A percentile compares a stretch with the other conserved stretches of the same genome.
Evolutionary conservation across 1,140 invertebrate genomes (phyloP).

Genomic region (Nasonia longicornis): DNA sequence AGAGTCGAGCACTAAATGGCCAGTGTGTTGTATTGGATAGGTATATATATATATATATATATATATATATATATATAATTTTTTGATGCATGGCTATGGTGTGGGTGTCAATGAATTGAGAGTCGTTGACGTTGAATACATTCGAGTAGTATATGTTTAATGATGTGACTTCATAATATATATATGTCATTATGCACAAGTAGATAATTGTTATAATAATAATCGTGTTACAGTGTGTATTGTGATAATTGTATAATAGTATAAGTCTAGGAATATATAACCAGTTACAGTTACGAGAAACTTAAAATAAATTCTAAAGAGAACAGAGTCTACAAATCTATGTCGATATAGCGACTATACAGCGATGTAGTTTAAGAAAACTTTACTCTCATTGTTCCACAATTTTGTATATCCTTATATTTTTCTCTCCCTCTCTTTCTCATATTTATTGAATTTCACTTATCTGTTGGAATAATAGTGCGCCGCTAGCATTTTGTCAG

Average conservation of each 20-base stretch:
- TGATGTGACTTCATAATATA: slow-evolving; percentile 69
- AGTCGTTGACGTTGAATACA: slow-evolving; percentile 65
- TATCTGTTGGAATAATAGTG: slow-evolving; percentile 12
- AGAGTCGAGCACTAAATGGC: background rate
- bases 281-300: slow-evolving; percentile 57
- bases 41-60: slow-evolving; percentile 51
- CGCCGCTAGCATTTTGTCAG: slow-evolving; percentile 18
- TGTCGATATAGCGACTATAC: slow-evolving; percentile 64
- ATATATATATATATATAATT: slow-evolving; percentile 49
- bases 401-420: slow-evolving; percentile 10
- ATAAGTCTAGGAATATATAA: slow-evolving; percentile 57
- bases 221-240: slow-evolving; percentile 69
- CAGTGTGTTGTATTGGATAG: slow-evolving; percentile 43
- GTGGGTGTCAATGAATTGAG: slow-evolving; percentile 68
- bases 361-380: slow-evolving; percentile 53
- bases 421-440: slow-evolving; percentile 44
- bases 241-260: slow-evolving; percentile 64
- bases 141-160: slow-evolving; percentile 69
- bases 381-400: slow-evolving; percentile 29
- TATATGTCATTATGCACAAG: slow-evolving; percentile 69
- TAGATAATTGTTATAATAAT: slow-evolving; percentile 70
- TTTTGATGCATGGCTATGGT: slow-evolving; percentile 56
- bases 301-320: slow-evolving; percentile 60
- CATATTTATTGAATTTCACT: slow-evolving; percentile 7
- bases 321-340: slow-evolving; percentile 62